These are phyloP conservation scores for Drosophila silvestris DNA, from an alignment of 2,888 invertebrate species.

Conservation along the genomic window DNA sequence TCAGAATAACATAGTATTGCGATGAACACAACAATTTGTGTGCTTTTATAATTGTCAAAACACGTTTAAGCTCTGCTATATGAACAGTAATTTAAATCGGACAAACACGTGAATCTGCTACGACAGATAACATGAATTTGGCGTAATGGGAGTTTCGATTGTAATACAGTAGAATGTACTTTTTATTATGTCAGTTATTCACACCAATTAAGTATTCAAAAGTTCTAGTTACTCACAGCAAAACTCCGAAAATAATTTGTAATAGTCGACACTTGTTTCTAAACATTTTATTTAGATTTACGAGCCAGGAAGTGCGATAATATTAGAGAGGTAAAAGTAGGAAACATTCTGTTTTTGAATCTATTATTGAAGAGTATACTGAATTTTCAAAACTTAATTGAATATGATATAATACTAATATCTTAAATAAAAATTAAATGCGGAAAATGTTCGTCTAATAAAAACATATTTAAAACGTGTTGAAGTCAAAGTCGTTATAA, in stretches of 20 bases:
- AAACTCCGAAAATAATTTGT: neutral
- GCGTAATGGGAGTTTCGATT: neutral
- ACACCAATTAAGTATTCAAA: neutral
- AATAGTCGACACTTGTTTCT: neutral
- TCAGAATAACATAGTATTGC: constrained; percentile 1
- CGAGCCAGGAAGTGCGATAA: neutral
- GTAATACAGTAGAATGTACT: neutral
- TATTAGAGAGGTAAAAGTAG: neutral
- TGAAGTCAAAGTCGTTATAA: neutral
- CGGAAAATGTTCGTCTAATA: neutral
- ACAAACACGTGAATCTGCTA: constrained; percentile 16
- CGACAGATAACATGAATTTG: neutral
- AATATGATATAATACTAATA: neutral
- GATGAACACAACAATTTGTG: neutral
- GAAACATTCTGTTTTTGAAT: neutral
- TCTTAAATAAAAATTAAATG: neutral
- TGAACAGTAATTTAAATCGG: neutral
- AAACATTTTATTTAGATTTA: neutral
- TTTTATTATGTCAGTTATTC: neutral
- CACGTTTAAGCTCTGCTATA: neutral
- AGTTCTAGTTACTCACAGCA: neutral
- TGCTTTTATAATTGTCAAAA: constrained; percentile 14
- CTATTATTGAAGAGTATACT: neutral
- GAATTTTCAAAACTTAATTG: neutral
- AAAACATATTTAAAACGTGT: neutral